Conservation (phyloP, 2,888 invertebrate species). For the Eristalis intricaria region DNA sequence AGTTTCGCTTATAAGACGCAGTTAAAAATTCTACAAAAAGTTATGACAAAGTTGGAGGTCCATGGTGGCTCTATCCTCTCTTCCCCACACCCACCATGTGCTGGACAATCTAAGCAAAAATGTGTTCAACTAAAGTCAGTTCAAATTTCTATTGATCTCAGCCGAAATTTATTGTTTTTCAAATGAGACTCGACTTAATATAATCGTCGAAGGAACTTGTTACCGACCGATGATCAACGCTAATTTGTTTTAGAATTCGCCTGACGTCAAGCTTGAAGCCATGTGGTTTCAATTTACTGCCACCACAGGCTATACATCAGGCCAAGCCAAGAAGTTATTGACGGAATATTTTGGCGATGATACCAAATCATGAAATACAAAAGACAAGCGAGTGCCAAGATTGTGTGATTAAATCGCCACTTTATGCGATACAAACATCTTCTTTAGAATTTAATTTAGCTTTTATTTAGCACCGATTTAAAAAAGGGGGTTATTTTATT, state of each 20-base stretch:
- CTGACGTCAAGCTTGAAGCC: neutral
- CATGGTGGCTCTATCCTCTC: too few relatives aligned
- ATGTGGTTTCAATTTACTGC: neutral
- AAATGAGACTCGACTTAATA: neutral
- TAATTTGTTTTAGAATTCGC: neutral
- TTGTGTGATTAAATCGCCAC: neutral
- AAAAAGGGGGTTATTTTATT: too few relatives aligned
- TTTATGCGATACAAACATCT: neutral
- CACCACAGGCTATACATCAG: neutral
- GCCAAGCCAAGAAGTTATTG: neutral
- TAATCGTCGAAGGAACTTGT: neutral
- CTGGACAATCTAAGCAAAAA: neutral
- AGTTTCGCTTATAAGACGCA: too few relatives aligned
- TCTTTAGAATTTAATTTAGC: neutral
- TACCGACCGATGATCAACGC: neutral
- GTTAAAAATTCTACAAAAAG: too few relatives aligned
- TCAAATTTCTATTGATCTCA: neutral
- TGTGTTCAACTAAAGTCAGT: neutral
- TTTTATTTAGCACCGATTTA: too few relatives aligned
- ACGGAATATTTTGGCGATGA: neutral
- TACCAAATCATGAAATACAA: neutral
- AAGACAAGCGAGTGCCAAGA: neutral
- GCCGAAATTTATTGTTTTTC: neutral
- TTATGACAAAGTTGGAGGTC: too few relatives aligned
- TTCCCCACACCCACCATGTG: too few relatives aligned